Percentiles rank a stretch among this genome's conserved stretches.
phyloP scores from a whole-genome alignment of 2,797 vertebrate genomes.

The Phrynocephalus guinanensis region DNA sequence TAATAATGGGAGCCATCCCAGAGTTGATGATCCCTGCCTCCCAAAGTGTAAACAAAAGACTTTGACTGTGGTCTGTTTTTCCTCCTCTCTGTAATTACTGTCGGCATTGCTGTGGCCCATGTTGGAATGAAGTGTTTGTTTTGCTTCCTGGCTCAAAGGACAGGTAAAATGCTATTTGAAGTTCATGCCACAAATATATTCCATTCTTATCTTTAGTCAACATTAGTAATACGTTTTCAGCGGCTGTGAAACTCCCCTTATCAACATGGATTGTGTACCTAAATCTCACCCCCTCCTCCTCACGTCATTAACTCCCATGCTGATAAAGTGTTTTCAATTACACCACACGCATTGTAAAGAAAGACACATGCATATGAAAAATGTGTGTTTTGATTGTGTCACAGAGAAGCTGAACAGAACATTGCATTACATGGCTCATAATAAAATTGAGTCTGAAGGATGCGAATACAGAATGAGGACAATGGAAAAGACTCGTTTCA shows the following conservation, averaged over 20 bases:
- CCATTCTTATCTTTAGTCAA: slow-evolving; percentile 71
- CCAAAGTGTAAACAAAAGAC: slow-evolving; percentile 29
- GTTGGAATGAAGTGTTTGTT: slow-evolving; percentile 61
- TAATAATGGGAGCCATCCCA: not conserved
- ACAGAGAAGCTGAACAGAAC: slow-evolving; percentile 38
- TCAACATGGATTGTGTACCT: slow-evolving; percentile 63
- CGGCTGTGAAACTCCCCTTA: slow-evolving; percentile 68
- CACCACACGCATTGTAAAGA: slow-evolving; percentile 28
- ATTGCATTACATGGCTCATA: slow-evolving; percentile 32
- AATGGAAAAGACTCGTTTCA: slow-evolving; percentile 34
- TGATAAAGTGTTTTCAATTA: slow-evolving; percentile 63
- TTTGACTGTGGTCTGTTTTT: slow-evolving; percentile 45
- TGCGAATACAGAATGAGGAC: slow-evolving; percentile 45
- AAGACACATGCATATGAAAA: slow-evolving; percentile 46
- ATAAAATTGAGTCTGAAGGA: slow-evolving; percentile 58
- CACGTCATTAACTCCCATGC: slow-evolving; percentile 52
- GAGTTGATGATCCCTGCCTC: not conserved
- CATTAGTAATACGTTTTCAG: slow-evolving; percentile 60
- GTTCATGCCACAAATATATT: slow-evolving; percentile 73
- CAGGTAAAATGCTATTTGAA: slow-evolving; percentile 70
- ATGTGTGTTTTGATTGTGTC: slow-evolving; percentile 23
- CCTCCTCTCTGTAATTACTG: slow-evolving; percentile 55
- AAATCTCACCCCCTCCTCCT: slow-evolving; percentile 56
- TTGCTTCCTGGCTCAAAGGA: slow-evolving; percentile 65
- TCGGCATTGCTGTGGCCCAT: slow-evolving; percentile 55